These are phyloP conservation scores for Eriosoma lanigerum DNA, from an alignment of 1,140 invertebrate genomes.

Conservation along the genomic window DNA sequence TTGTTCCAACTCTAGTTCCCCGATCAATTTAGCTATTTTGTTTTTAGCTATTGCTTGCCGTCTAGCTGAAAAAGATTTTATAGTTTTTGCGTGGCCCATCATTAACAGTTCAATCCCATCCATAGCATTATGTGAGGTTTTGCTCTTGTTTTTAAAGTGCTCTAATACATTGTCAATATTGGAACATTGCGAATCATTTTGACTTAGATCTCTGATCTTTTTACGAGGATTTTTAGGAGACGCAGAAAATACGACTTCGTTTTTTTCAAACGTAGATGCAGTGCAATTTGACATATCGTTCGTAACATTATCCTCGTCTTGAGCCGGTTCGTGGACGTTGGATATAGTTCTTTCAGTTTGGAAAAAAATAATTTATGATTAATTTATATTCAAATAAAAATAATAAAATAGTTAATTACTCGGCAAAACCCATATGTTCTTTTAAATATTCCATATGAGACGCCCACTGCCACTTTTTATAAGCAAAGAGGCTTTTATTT, in stretches of 20 bases:
- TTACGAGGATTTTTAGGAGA: background rate
- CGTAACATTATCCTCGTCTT: background rate
- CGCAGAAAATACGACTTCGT: background rate
- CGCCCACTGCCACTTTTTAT: slow-evolving; percentile 28
- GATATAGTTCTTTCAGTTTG: slow-evolving; percentile 5
- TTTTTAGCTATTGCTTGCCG: slow-evolving; percentile 4
- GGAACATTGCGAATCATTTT: background rate
- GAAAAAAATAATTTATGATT: background rate
- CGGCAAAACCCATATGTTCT: slow-evolving; percentile 7
- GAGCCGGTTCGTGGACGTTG: background rate
- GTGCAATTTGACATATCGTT: background rate
- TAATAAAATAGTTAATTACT: slow-evolving; percentile 15
- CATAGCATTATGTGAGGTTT: slow-evolving; percentile 29
- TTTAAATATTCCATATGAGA: slow-evolving; percentile 19
- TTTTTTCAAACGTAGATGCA: background rate
- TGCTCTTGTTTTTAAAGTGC: background rate
- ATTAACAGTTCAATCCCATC: slow-evolving; percentile 19
- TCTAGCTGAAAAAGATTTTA: background rate
- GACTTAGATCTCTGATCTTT: background rate
- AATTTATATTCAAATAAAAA: slow-evolving; percentile 16
- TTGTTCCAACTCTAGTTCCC: slow-evolving; percentile 19
- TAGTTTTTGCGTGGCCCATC: slow-evolving; percentile 1
- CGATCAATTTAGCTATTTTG: slow-evolving; percentile 15
- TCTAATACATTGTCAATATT: background rate
- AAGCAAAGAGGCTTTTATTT: slow-evolving; percentile 13